Evolutionary conservation across 1,140 invertebrate genomes (phyloP).

Genomic region (Drosophila virilis): DNA sequence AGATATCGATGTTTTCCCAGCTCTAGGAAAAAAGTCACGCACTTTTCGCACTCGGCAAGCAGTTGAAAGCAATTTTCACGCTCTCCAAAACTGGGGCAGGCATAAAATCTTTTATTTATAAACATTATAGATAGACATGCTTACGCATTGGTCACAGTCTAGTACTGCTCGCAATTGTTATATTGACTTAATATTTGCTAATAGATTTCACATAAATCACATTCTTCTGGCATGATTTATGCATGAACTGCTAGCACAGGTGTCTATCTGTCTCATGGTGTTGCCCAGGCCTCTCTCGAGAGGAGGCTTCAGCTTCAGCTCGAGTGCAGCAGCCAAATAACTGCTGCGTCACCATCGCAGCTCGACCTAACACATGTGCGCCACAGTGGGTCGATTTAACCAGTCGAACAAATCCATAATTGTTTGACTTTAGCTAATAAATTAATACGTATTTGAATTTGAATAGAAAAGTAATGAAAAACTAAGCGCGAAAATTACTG

Average conservation of each 20-base stretch:
- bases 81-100: slow-evolving; percentile 54
- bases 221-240: slow-evolving; percentile 71
- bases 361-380: slow-evolving; percentile 12
- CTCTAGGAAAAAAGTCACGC: slow-evolving; percentile 11
- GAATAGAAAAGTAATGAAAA: too few relatives aligned
- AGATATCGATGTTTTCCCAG: too few relatives aligned
- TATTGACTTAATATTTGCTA: slow-evolving; percentile 77
- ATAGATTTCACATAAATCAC: slow-evolving; percentile 78
- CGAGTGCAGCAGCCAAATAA: slow-evolving; percentile 7
- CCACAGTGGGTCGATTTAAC: neutral
- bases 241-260: slow-evolving; percentile 48
- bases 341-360: slow-evolving; percentile 16
- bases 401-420: neutral
- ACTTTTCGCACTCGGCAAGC: slow-evolving; percentile 15
- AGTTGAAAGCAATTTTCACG: slow-evolving; percentile 43
- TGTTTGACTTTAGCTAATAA: too few relatives aligned
- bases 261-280: slow-evolving; percentile 41
- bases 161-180: slow-evolving; percentile 56
- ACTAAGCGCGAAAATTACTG: too few relatives aligned
- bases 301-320: slow-evolving; percentile 34
- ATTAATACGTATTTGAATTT: too few relatives aligned
- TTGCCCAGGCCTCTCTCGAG: slow-evolving; percentile 25
- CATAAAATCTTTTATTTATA: slow-evolving; percentile 72
- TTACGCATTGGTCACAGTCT: slow-evolving; percentile 31
- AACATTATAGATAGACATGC: slow-evolving; percentile 24